Percentiles rank a stretch among this genome's conserved stretches.
phyloP scores from a whole-genome alignment of 2,888 invertebrate species.

The Oithona nana region DNA sequence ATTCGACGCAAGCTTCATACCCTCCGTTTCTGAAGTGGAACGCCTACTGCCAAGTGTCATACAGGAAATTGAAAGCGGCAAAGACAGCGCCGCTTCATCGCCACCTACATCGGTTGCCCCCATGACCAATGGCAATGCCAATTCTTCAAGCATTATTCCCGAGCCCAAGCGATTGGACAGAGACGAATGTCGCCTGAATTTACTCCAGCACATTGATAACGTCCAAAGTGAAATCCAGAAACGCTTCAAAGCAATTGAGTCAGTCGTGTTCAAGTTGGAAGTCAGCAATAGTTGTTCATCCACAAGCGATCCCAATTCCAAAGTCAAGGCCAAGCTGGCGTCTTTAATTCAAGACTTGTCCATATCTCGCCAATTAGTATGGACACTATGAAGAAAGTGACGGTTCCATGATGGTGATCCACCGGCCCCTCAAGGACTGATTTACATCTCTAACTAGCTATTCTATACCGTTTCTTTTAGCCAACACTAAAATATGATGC shows the following conservation, averaged over 20 bases:
- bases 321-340: neutral
- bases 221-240: constrained; percentile 2
- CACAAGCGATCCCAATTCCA: neutral
- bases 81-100: neutral
- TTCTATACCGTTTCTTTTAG: too few relatives aligned
- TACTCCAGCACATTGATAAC: constrained; percentile 13
- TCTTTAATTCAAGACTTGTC: neutral
- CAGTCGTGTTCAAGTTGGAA: neutral
- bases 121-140: constrained; percentile 1
- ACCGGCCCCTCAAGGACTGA: too few relatives aligned
- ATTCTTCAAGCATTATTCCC: neutral
- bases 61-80: neutral
- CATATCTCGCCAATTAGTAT: neutral
- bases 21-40: constrained; percentile 10
- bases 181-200: constrained; percentile 10
- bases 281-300: neutral
- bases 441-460: too few relatives aligned
- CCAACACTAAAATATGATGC: too few relatives aligned
- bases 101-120: neutral
- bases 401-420: too few relatives aligned
- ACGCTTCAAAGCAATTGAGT: neutral
- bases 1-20: constrained; percentile 9
- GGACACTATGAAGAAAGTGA: neutral
- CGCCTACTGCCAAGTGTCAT: constrained; percentile 12
- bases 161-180: constrained; percentile 14